These are phyloP conservation scores for Uria aalge DNA, from an alignment of 2,113 vertebrate species.

Conservation along the genomic window DNA sequence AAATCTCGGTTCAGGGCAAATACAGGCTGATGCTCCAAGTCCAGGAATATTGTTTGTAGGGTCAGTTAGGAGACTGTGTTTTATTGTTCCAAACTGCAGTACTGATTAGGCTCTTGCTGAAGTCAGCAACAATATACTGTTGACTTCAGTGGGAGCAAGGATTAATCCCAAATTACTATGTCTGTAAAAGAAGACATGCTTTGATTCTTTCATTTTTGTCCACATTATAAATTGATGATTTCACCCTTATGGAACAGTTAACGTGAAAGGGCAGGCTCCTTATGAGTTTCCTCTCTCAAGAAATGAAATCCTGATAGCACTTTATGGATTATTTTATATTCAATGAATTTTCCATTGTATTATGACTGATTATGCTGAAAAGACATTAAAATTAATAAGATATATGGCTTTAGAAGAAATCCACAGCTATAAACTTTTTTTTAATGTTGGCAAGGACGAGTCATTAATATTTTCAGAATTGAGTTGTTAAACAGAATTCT, in stretches of 20 bases:
- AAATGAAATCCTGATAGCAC: neutral
- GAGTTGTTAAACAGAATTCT: constrained; percentile 57
- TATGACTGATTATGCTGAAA: neutral
- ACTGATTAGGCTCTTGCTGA: neutral
- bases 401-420: constrained; percentile 6
- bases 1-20: neutral
- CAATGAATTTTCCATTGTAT: constrained; percentile 43
- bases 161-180: neutral
- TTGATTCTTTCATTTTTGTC: constrained; percentile 34
- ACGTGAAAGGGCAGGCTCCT: neutral
- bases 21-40: neutral
- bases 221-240: neutral
- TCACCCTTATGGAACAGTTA: neutral
- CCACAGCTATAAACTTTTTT: neutral
- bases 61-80: neutral
- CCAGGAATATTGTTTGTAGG: neutral
- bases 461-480: constrained; percentile 58
- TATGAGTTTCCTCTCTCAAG: neutral
- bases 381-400: constrained; percentile 30
- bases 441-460: neutral
- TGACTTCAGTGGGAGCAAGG: neutral
- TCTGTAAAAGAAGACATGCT: neutral
- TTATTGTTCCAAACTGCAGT: neutral
- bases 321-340: constrained; percentile 9
- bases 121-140: neutral